Percentiles rank a stretch among this genome's conserved stretches.
Conservation (phyloP, 2,888 invertebrate genomes). For the Antitype chi region DNA sequence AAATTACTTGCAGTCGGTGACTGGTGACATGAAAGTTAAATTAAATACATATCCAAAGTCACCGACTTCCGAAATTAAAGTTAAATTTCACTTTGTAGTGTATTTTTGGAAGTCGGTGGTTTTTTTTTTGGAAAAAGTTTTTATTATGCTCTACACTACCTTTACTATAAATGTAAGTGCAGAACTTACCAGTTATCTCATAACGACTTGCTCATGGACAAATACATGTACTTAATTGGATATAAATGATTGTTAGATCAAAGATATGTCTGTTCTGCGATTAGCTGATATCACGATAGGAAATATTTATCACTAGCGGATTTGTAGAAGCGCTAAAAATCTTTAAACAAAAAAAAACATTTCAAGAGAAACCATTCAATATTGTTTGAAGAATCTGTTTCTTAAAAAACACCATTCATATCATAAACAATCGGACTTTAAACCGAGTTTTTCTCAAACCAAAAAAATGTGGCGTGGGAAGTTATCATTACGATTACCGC, state of each 20-base stretch:
- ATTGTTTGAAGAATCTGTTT: slow-evolving; percentile 16
- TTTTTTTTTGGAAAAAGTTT: not conserved
- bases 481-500: slow-evolving; percentile 48
- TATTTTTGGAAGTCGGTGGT: too few relatives aligned
- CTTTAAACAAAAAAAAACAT: slow-evolving; percentile 27
- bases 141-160: not conserved
- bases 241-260: slow-evolving; percentile 33
- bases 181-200: slow-evolving; percentile 31
- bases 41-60: too few relatives aligned
- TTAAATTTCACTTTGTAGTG: too few relatives aligned
- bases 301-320: slow-evolving; percentile 18
- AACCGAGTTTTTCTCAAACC: slow-evolving; percentile 56
- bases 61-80: too few relatives aligned
- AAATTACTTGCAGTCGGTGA: too few relatives aligned
- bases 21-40: too few relatives aligned
- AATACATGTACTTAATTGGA: slow-evolving; percentile 20
- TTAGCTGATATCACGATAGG: slow-evolving; percentile 11
- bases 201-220: slow-evolving; percentile 24
- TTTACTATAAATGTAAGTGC: slow-evolving; percentile 34
- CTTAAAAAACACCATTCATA: slow-evolving; percentile 14
- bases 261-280: slow-evolving; percentile 19
- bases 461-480: slow-evolving; percentile 54
- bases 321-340: slow-evolving; percentile 6
- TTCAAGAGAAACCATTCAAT: slow-evolving; percentile 30
- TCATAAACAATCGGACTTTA: slow-evolving; percentile 52